Evolutionary conservation across 1,140 invertebrate genomes (phyloP).

Genomic region (Chironomus striatipennis): DNA sequence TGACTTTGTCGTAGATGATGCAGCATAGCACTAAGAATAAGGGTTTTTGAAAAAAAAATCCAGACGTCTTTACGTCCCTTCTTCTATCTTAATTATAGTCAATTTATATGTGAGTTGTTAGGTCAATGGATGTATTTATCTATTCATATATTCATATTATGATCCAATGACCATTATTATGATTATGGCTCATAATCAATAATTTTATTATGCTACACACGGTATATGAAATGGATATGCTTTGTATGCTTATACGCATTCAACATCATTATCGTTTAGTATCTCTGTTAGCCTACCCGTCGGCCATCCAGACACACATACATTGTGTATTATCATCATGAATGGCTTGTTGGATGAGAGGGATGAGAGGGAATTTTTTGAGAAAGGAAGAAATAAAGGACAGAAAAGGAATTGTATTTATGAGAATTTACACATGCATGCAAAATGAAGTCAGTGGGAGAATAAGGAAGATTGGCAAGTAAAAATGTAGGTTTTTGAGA

Average conservation of each 20-base stretch:
- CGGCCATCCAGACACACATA: neutral
- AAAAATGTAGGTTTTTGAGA: no score
- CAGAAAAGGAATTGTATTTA: neutral
- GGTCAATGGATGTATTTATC: neutral
- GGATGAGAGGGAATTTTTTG: neutral
- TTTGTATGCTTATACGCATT: neutral
- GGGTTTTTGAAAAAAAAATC: no score
- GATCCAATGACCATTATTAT: neutral
- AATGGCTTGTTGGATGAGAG: neutral
- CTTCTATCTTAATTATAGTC: no score
- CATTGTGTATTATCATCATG: neutral
- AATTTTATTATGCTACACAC: neutral
- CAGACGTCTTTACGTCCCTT: no score
- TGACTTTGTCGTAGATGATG: no score
- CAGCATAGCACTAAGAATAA: no score
- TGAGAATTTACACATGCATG: neutral
- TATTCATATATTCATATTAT: neutral
- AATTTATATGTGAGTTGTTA: neutral
- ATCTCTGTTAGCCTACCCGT: neutral
- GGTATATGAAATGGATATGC: neutral
- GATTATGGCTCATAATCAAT: slow-evolving; percentile 3
- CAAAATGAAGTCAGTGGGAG: neutral
- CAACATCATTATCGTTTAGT: neutral
- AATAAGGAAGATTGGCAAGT: neutral
- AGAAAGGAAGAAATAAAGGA: no score